A percentile compares a stretch with the other conserved stretches of the same genome.
phyloP scores from a whole-genome alignment of 1,140 invertebrate species.

The Zaprionus nigranus region DNA sequence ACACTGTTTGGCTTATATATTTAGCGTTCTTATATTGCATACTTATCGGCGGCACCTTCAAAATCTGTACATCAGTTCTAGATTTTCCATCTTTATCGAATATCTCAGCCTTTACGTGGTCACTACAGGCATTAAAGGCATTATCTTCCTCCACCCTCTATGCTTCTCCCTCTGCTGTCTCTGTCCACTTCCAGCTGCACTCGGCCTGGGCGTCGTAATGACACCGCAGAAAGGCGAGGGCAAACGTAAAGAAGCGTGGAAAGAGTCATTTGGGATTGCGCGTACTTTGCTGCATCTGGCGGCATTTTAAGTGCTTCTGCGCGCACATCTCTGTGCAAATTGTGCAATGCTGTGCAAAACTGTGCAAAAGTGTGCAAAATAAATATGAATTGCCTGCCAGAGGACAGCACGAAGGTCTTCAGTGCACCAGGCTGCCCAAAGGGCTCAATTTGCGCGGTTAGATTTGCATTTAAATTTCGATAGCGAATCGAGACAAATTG shows the following conservation, averaged over 20 bases:
- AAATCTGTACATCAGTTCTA: too few species aligned
- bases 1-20: too few species aligned
- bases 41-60: too few species aligned
- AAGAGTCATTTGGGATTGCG: conserved; percentile 38
- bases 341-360: conserved; percentile 13
- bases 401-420: conserved; percentile 13
- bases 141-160: not conserved
- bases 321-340: conserved; percentile 25
- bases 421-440: not conserved
- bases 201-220: not conserved
- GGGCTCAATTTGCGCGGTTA: conserved; percentile 38
- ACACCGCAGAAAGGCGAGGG: not conserved
- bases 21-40: too few species aligned
- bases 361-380: conserved; percentile 41
- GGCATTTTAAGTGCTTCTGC: conserved; percentile 25
- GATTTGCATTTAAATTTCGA: conserved; percentile 46
- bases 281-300: conserved; percentile 4
- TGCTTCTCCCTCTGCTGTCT: not conserved
- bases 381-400: conserved; percentile 45
- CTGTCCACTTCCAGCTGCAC: conserved; percentile 11
- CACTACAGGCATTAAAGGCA: not conserved
- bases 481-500: conserved; percentile 46
- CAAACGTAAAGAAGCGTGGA: conserved; percentile 18
- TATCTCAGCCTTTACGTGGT: not conserved
- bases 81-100: not conserved